These are phyloP conservation scores for Eupeodes corollae DNA, from an alignment of 1,140 invertebrate genomes.

Conservation along the genomic window DNA sequence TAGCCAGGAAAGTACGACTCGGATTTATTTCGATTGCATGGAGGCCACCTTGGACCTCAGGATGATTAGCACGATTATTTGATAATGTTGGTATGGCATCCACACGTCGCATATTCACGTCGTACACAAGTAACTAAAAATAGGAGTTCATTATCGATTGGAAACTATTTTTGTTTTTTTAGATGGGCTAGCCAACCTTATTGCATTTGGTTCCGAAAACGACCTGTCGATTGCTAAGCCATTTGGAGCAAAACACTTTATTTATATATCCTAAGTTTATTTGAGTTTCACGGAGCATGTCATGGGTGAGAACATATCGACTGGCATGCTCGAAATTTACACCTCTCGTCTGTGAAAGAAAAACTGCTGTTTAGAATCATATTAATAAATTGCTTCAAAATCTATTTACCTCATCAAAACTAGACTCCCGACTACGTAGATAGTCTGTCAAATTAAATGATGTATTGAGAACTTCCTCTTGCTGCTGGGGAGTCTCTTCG, in stretches of 20 bases:
- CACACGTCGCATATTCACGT: conserved; percentile 63
- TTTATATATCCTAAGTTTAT: conserved; percentile 78
- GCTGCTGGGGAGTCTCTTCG: conserved; percentile 57
- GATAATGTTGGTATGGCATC: conserved; percentile 77
- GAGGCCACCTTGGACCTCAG: conserved; percentile 74
- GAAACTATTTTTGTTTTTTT: neutral
- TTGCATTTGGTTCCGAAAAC: conserved; percentile 96
- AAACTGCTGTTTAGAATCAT: no score
- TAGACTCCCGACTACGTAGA: conserved; percentile 61
- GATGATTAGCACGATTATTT: conserved; percentile 39
- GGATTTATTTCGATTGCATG: conserved; percentile 91
- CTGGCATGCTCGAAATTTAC: conserved; percentile 69
- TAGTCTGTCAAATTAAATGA: conserved; percentile 81
- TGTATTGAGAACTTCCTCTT: conserved; percentile 59
- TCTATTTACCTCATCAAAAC: conserved; percentile 48
- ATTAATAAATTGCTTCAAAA: no score
- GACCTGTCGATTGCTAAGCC: conserved; percentile 88
- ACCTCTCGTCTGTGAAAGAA: conserved; percentile 42
- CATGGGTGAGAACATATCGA: conserved; percentile 74
- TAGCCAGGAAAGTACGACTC: conserved; percentile 80
- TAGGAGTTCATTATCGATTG: neutral
- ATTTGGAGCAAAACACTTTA: conserved; percentile 94
- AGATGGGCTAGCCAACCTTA: conserved; percentile 50
- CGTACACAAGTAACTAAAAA: conserved; percentile 66
- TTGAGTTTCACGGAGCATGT: conserved; percentile 75